Base-by-base conservation (phyloP, 2,113 vertebrate genomes). In the Ammodytes marinus region DNA sequence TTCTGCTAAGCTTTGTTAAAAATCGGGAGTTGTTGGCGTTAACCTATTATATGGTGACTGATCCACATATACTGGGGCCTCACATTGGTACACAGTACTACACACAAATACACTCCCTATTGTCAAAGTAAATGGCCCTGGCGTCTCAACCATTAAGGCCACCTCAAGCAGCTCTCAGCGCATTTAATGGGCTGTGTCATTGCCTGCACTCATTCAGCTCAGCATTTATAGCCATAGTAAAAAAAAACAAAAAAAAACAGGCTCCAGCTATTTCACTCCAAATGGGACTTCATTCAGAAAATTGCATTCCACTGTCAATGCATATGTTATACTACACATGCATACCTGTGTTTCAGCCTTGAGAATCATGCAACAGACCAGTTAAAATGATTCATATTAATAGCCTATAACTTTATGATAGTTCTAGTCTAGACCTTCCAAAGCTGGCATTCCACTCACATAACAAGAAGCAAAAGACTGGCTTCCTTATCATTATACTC, bases 141-240 rank as follows among this genome's bases (percentile, higher is more conserved):
- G 64, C 37, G 27, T 82, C 73, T 49, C 15, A 42, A 69, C 55
- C 58, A 46, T 74, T 80, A 67, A 67, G 69, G 39, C 45, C 57
- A 64, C 53, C 61, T 63, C 15, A 19, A 55, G 74, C 73, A 59
- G 61, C 57, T 77, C 13, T 60, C 75, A 17, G 54, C 43, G 45
- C 12, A 10, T 84, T 86, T 86, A 86, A 87, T 45, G 40, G 65
- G 19, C 84, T 74, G 64, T 85, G 75, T 76, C 78, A 86, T 55
- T 78, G 74, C 47, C 66, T 86, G 50, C 42, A 58, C 69, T 74
- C 52, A 42, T 73, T 88, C 77, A 80, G 78, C 58, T 63, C 46
- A 80, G 37, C 71, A 54, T 86, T 87, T 89, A 88, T 73, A 61
- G 74, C 70, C 77, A 46, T 47, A 15, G 59, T 89, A 69, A 88